Base-by-base conservation (phyloP, 2,888 invertebrate genomes). In the Ceratothoa steindachneri region DNA sequence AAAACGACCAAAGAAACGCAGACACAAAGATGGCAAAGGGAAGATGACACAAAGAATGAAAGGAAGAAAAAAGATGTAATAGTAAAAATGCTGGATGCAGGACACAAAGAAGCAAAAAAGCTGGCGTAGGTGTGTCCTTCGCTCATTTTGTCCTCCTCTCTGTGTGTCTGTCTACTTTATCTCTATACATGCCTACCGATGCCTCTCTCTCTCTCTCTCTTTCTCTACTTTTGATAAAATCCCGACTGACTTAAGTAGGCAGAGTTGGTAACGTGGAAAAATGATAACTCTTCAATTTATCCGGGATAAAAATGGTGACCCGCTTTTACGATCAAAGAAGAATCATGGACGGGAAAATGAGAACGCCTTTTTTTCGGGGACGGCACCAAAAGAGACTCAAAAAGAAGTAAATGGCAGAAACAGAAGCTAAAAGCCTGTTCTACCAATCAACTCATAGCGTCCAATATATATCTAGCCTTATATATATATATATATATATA, bases 281-380 rank as follows among this genome's bases (percentile, higher is more conserved):
- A 60, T 60, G 60, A 60, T 60, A 60, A 60, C 60, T 60, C 60
- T 60, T 60, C 27, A 60, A 60, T 60, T 60, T 60, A 60, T 24
- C 22, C 60, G 2, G 19, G 60, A 24, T 24, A 60, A 60, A 60
- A 60, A 60, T 60, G 60, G 2, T 60, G 60, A 60, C 60, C 60
- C 27, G 22, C 60, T 60, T 60, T 60, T 60, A 60, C 27, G 22
- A 60, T 60, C 60, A 60, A 60, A 60, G 60, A 24, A 60, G 60
- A 60, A 24, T 60, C 60, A 60, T 1, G 19, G 24, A 60, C 22
- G 60, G 60, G 41, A 41, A 41, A 41, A 41, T 41, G 41, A 41
- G 41, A 41, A 41, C 5, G 41, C 41, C 7, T 5, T 5, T 5
- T 5, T 41, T 41, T 41, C 15, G 41, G 41, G 41, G 41, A 41